These are phyloP conservation scores for Apeira syringaria DNA, from an alignment of 2,888 invertebrate genomes.

Conservation along the genomic window DNA sequence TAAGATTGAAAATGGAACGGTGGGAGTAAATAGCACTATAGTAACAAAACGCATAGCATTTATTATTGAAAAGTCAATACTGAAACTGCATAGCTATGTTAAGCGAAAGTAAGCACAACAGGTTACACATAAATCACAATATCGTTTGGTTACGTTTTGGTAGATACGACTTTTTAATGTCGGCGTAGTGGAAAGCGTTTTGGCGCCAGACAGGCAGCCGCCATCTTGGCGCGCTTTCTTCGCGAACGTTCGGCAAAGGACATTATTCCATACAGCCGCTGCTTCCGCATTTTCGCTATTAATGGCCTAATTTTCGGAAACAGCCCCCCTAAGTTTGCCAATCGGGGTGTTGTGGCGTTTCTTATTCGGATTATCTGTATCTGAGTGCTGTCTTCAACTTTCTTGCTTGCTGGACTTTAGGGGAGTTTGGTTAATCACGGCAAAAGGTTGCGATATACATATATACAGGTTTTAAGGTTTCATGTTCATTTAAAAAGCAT, in stretches of 20 bases:
- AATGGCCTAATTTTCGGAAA: conserved; percentile 69
- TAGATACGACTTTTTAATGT: conserved; percentile 39
- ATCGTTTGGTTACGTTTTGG: not conserved
- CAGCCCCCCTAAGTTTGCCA: conserved; percentile 48
- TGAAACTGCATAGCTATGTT: conserved; percentile 31
- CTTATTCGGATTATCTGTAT: conserved; percentile 33
- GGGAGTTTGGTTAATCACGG: too few species aligned
- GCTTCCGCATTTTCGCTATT: conserved; percentile 65
- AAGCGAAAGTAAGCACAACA: conserved; percentile 20
- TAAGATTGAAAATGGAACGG: conserved; percentile 24
- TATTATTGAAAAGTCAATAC: conserved; percentile 48
- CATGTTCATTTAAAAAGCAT: too few species aligned
- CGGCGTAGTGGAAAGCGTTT: conserved; percentile 43
- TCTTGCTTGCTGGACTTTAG: not conserved
- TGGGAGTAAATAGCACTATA: not conserved
- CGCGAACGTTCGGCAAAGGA: conserved; percentile 48
- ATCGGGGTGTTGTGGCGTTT: conserved; percentile 26
- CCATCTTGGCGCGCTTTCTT: conserved; percentile 62
- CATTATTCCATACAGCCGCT: conserved; percentile 51
- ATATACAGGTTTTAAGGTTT: too few species aligned
- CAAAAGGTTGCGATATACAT: too few species aligned
- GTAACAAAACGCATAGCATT: conserved; percentile 37
- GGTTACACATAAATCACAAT: not conserved
- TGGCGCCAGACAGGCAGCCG: conserved; percentile 68
- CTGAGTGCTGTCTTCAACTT: conserved; percentile 26